A percentile compares a stretch with the other conserved stretches of the same genome.
These are phyloP conservation scores for Conus canariensis DNA, from an alignment of 2,888 invertebrate species.

Conservation along the genomic window DNA sequence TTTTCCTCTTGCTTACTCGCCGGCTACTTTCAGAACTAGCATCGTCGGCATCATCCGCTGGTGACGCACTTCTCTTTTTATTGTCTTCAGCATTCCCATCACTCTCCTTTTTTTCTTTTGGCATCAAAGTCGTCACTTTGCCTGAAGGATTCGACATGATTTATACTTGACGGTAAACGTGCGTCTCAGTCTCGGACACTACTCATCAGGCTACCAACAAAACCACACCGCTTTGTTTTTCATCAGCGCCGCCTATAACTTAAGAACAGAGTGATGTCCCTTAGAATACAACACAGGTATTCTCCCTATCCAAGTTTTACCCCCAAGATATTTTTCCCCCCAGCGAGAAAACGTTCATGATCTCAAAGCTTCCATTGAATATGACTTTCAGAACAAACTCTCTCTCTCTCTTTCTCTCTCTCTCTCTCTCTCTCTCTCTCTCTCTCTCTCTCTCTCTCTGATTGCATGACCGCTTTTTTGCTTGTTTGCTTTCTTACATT, in stretches of 20 bases:
- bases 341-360: too few species aligned
- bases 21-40: constrained; percentile 44
- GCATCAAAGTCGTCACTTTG: constrained; percentile 50
- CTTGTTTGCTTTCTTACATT: too few species aligned
- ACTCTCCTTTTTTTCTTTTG: constrained; percentile 53
- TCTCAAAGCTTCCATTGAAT: not conserved
- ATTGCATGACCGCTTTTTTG: too few species aligned
- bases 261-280: not conserved
- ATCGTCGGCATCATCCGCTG: constrained; percentile 55
- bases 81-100: constrained; percentile 52
- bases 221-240: constrained; percentile 12
- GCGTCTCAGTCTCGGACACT: not conserved
- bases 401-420: not conserved
- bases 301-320: too few species aligned
- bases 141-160: constrained; percentile 27
- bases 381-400: not conserved
- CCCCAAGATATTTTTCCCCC: not conserved
- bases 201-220: not conserved
- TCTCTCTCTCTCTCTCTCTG: too few species aligned
- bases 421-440: too few species aligned
- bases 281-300: not conserved
- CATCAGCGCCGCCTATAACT: not conserved
- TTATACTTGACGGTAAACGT: not conserved
- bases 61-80: constrained; percentile 49
- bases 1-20: constrained; percentile 65